A percentile compares a stretch with the other conserved stretches of the same genome.
Evolutionary conservation across 2,797 vertebrate species (phyloP).

Genomic region (Orestias chungarensis): DNA sequence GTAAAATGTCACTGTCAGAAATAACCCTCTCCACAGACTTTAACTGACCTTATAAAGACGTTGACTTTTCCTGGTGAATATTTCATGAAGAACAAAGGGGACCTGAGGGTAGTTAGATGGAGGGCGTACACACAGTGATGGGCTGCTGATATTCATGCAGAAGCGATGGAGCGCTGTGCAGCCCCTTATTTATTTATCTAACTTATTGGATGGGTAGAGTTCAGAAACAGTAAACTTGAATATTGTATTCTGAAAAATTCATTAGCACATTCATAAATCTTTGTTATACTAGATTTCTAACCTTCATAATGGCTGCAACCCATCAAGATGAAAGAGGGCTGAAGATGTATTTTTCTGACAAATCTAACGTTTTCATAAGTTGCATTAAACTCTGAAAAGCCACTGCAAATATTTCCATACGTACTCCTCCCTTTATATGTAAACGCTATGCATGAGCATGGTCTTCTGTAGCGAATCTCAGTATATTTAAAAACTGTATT

Average conservation of each 20-base stretch:
- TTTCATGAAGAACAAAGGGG: conserved; percentile 38
- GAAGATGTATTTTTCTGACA: background rate
- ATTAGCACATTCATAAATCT: background rate
- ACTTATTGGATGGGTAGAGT: conserved; percentile 26
- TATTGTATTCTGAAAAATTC: background rate
- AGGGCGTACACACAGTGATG: background rate
- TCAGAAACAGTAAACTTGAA: conserved; percentile 12
- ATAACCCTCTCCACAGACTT: conserved; percentile 12
- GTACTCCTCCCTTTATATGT: background rate
- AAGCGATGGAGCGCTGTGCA: background rate
- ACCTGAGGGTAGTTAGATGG: conserved; percentile 31
- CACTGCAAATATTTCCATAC: background rate
- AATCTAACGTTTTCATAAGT: background rate
- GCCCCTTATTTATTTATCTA: conserved; percentile 24
- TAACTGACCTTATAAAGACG: conserved; percentile 29
- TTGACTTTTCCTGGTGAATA: conserved; percentile 34
- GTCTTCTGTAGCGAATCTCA: background rate
- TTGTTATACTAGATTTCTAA: background rate
- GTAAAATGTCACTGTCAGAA: conserved; percentile 7
- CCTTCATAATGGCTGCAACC: background rate
- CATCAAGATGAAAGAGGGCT: background rate
- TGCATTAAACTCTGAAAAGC: background rate
- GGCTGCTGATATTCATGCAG: conserved; percentile 11
- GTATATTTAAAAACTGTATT: background rate
- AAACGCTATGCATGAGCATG: background rate